Evolutionary conservation across 2,888 invertebrate species (phyloP).

Genomic region (Drosophila aldrichi): DNA sequence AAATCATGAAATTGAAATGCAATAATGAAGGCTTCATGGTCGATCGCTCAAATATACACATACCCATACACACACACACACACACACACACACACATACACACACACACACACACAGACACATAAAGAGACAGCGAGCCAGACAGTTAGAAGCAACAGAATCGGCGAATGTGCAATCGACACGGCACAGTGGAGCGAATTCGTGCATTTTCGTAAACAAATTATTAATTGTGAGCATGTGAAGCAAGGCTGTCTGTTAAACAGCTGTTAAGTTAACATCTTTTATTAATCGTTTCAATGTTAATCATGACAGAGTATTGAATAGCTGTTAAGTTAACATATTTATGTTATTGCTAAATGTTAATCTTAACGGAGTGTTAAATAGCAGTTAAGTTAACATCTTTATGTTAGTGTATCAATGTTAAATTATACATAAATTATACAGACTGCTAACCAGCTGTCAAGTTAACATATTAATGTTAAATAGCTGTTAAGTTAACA

Average conservation of each 20-base stretch:
- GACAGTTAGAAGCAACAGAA: constrained; percentile 52
- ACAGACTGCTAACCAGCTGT: too few species aligned
- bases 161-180: constrained; percentile 67
- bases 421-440: too few species aligned
- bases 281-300: too few species aligned
- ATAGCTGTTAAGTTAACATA: background rate
- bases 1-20: constrained; percentile 76
- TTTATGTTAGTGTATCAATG: too few species aligned
- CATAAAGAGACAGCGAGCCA: constrained; percentile 24
- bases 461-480: too few species aligned
- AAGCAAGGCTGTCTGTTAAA: background rate
- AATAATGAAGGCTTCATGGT: constrained; percentile 80
- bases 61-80: constrained; percentile 14
- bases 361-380: background rate
- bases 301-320: too few species aligned
- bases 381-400: background rate
- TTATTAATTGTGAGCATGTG: background rate
- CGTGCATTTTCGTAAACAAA: too few species aligned
- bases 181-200: constrained; percentile 39
- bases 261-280: background rate
- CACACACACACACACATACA: constrained; percentile 27
- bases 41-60: constrained; percentile 72
- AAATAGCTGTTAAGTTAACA: too few species aligned
- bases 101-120: too few species aligned
- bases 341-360: background rate